These are phyloP conservation scores for Scaptomyza hsui DNA, from an alignment of 1,140 invertebrate genomes.

Conservation along the genomic window DNA sequence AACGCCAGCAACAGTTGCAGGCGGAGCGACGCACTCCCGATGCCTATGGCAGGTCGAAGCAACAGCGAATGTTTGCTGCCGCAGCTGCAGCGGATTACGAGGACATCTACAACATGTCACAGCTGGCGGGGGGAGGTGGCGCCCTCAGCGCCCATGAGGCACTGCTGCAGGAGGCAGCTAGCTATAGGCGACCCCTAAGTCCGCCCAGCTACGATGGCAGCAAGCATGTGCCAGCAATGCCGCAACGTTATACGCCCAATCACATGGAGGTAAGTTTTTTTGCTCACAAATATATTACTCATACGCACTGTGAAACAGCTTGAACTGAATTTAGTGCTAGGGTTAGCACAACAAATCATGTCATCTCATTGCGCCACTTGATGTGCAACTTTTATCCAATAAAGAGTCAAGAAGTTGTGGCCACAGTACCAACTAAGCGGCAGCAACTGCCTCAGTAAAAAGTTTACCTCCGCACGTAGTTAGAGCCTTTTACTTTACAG, in stretches of 20 bases:
- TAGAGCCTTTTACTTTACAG: background rate
- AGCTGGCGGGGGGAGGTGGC: constrained; percentile 43
- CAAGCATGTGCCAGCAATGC: constrained; percentile 79
- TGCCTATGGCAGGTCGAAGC: constrained; percentile 89
- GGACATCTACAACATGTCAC: constrained; percentile 88
- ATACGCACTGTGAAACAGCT: background rate
- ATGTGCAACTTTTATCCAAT: constrained; percentile 35
- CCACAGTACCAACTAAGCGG: background rate
- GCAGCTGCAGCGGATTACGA: constrained; percentile 88
- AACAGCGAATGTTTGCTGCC: constrained; percentile 83
- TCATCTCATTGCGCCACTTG: constrained; percentile 43
- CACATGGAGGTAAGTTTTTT: constrained; percentile 76
- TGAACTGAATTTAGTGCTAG: constrained; percentile 7
- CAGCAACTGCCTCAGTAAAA: background rate
- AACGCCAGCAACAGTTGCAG: constrained; percentile 66
- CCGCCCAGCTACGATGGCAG: constrained; percentile 83
- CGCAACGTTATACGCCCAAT: constrained; percentile 81
- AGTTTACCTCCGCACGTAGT: constrained; percentile 7
- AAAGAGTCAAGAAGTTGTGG: constrained; percentile 19
- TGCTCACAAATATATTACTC: background rate
- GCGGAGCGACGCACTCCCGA: constrained; percentile 91
- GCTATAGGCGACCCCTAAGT: constrained; percentile 83
- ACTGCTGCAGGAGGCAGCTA: constrained; percentile 75
- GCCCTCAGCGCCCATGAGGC: constrained; percentile 66
- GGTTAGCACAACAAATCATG: constrained; percentile 58